A percentile compares a stretch with the other conserved stretches of the same genome.
phyloP scores from a whole-genome alignment of 1,140 invertebrate genomes.

The Proctacanthus coquilletti region DNA sequence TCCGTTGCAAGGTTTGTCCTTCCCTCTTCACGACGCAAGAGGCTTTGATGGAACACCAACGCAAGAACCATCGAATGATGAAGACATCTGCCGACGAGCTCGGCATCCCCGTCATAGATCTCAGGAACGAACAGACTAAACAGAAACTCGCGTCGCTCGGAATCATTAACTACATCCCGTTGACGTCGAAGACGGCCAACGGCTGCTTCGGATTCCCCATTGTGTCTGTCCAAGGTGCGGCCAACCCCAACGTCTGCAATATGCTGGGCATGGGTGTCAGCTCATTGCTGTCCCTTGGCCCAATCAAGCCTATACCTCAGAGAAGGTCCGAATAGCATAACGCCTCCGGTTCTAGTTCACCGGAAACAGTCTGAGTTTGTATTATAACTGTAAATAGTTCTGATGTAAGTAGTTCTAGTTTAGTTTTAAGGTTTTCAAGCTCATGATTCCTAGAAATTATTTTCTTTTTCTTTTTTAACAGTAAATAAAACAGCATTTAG shows the following conservation, averaged over 20 bases:
- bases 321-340: slow-evolving; percentile 5
- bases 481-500: neutral
- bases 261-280: slow-evolving; percentile 46
- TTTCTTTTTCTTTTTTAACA: neutral
- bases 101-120: slow-evolving; percentile 54
- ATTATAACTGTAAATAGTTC: neutral
- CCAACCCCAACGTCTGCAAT: slow-evolving; percentile 42
- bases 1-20: slow-evolving; percentile 52
- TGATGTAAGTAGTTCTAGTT: neutral
- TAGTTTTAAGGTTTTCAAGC: neutral
- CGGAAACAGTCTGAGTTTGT: neutral
- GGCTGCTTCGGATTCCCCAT: slow-evolving; percentile 56
- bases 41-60: slow-evolving; percentile 49
- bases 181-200: slow-evolving; percentile 42
- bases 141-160: slow-evolving; percentile 46
- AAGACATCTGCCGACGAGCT: slow-evolving; percentile 37
- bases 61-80: slow-evolving; percentile 21
- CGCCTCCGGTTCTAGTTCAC: neutral
- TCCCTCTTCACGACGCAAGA: slow-evolving; percentile 50
- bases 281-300: slow-evolving; percentile 50
- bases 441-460: neutral
- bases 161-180: slow-evolving; percentile 55
- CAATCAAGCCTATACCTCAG: slow-evolving; percentile 44
- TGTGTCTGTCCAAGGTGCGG: slow-evolving; percentile 46
- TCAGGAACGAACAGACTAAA: slow-evolving; percentile 45